Base-by-base conservation (phyloP, 2,113 vertebrate species). In the Eupsittula cactorum region DNA sequence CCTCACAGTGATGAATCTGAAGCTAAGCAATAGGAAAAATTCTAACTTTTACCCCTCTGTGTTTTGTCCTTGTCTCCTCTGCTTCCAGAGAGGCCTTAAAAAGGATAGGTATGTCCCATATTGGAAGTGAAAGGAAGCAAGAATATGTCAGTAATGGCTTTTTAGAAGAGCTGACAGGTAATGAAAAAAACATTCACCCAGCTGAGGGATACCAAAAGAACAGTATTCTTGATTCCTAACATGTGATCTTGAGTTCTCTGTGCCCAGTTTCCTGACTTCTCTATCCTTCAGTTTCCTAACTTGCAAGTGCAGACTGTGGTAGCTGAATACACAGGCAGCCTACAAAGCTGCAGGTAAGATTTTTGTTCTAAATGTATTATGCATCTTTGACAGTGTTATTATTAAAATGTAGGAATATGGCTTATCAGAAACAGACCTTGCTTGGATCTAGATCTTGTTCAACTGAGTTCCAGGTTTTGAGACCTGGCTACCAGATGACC, bases 391-490 rank as follows among this genome's bases (percentile, higher is more conserved):
- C 27, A 24, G 7, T 52, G 35, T 49, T 82, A 31, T 59, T 46
- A 79, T 47, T 75, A 68, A 76, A 2, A 2, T 21, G 13, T 55
- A 44, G 49, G 41, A 88, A n/a, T 62, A 81, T 0, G 0, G 25
- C 71, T 29, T n/a, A 60, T 62, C 31, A 71, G 74, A 87, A 78
- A 81, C 21, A 95, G 63, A 92, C 50, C 42, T 97, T 80, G 60
- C 46, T 71, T 94, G 67, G 46, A 70, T 94, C 92, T 95, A 95
- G 64, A 94, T 93, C 55, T 91, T 88, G 92, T 74, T 83, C 96
- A 85, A 88, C 68, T 94, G 88, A 82, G 76, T 92, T 97, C 94
- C 90, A 97, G 83, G 68, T 94, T 97, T 90, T 88, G 88, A 95
- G 82, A 90, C 47, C 27, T 33, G 65, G 37, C 80, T 63, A 57